Percentiles rank a stretch among this genome's conserved stretches.
These are phyloP conservation scores for Acanthurus tractus DNA, from an alignment of 2,797 vertebrate species.

Conservation along the genomic window DNA sequence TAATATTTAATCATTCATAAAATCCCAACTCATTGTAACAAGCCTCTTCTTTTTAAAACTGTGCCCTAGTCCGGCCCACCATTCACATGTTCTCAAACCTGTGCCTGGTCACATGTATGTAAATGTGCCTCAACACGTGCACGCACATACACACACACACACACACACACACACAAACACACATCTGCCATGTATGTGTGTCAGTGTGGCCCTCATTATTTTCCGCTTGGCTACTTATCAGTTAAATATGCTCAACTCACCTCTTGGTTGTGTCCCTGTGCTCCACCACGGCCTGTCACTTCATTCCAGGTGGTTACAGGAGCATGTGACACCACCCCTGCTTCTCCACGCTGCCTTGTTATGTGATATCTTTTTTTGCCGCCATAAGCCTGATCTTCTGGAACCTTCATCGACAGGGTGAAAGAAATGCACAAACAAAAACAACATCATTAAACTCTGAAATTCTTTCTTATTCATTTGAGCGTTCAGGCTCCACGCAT, in stretches of 20 bases:
- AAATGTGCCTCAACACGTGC: conserved; percentile 1
- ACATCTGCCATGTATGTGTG: conserved; percentile 30
- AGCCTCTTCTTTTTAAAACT: not conserved
- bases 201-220: conserved; percentile 21
- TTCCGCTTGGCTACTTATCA: conserved; percentile 65
- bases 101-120: not conserved
- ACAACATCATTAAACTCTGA: conserved; percentile 79
- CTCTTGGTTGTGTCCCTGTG: conserved; percentile 55
- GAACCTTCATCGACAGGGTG: conserved; percentile 68
- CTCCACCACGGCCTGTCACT: conserved; percentile 48
- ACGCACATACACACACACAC: too few relatives aligned
- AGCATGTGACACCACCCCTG: conserved; percentile 32
- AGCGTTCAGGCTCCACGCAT: conserved; percentile 68
- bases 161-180: too few relatives aligned
- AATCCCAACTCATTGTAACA: not conserved
- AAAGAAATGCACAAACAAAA: conserved; percentile 67
- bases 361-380: conserved; percentile 71
- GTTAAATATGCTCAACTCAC: conserved; percentile 66
- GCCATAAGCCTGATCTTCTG: conserved; percentile 61
- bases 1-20: too few relatives aligned
- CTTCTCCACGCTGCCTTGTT: conserved; percentile 35
- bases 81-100: not conserved
- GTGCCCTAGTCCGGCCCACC: not conserved
- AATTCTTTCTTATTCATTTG: conserved; percentile 76
- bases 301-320: conserved; percentile 54